phyloP scores from a whole-genome alignment of 1,140 invertebrate genomes.

The Vanessa tameamea region DNA sequence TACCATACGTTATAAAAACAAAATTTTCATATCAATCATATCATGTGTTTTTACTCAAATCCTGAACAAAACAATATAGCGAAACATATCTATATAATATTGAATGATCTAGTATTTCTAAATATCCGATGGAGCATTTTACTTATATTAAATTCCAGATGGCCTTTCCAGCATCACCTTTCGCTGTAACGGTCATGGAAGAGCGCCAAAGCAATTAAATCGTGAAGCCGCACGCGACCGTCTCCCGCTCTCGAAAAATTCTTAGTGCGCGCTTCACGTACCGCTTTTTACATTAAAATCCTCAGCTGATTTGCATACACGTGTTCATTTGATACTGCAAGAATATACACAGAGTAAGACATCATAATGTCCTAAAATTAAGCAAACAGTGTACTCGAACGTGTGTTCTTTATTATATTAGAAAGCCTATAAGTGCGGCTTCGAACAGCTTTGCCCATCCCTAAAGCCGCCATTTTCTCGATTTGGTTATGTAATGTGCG shows the following conservation, averaged over 20 bases:
- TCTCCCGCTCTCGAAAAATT: conserved; percentile 32
- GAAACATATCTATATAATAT: neutral
- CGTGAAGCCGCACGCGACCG: conserved; percentile 52
- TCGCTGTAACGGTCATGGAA: conserved; percentile 48
- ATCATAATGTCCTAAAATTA: neutral
- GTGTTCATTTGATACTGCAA: neutral
- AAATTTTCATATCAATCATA: no score
- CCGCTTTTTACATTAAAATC: conserved; percentile 19
- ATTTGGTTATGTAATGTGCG: conserved; percentile 8
- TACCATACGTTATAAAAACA: no score
- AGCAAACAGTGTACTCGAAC: no score
- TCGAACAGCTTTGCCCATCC: neutral
- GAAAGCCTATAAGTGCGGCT: no score
- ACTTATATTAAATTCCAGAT: conserved; percentile 4
- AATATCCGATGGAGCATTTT: neutral
- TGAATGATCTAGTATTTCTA: neutral
- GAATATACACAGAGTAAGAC: no score
- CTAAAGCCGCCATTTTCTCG: neutral
- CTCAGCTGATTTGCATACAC: neutral
- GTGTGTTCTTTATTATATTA: no score
- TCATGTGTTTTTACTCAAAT: no score
- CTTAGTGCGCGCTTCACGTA: conserved; percentile 19
- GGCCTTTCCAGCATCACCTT: conserved; percentile 18
- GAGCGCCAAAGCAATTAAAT: conserved; percentile 74
- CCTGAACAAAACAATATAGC: no score